These are phyloP conservation scores for Siphlonurus alternatus DNA, from an alignment of 2,888 invertebrate species.

Conservation along the genomic window DNA sequence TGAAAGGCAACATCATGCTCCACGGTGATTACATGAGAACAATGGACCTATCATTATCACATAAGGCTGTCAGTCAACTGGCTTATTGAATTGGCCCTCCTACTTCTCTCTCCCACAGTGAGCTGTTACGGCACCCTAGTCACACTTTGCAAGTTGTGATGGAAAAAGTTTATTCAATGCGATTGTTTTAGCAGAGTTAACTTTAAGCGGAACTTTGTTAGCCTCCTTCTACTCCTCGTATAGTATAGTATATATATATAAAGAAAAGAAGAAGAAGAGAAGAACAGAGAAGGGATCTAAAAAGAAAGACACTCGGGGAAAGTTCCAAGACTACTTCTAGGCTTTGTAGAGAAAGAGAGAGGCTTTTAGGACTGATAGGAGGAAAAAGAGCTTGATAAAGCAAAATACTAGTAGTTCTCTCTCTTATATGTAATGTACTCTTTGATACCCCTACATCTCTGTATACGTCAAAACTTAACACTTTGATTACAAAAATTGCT, in stretches of 20 bases:
- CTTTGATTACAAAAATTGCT: too few relatives aligned
- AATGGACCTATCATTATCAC: not conserved
- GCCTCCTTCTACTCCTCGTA: not conserved
- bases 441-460: too few relatives aligned
- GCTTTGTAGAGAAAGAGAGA: too few relatives aligned
- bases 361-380: not conserved
- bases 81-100: not conserved
- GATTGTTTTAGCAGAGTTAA: not conserved
- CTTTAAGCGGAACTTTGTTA: not conserved
- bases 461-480: too few relatives aligned
- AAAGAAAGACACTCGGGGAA: not conserved
- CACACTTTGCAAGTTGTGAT: conserved; percentile 3
- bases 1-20: too few relatives aligned
- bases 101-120: not conserved
- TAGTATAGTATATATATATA: not conserved
- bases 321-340: not conserved
- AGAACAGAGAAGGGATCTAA: not conserved
- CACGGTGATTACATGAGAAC: not conserved
- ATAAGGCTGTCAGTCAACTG: not conserved
- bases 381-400: not conserved
- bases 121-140: not conserved
- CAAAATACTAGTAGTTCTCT: not conserved
- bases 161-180: conserved; percentile 3
- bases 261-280: not conserved
- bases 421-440: too few relatives aligned